Percentiles rank a stretch among this genome's conserved stretches.
These are phyloP conservation scores for Xenopus petersii DNA, from an alignment of 2,797 vertebrate genomes.

Conservation along the genomic window DNA sequence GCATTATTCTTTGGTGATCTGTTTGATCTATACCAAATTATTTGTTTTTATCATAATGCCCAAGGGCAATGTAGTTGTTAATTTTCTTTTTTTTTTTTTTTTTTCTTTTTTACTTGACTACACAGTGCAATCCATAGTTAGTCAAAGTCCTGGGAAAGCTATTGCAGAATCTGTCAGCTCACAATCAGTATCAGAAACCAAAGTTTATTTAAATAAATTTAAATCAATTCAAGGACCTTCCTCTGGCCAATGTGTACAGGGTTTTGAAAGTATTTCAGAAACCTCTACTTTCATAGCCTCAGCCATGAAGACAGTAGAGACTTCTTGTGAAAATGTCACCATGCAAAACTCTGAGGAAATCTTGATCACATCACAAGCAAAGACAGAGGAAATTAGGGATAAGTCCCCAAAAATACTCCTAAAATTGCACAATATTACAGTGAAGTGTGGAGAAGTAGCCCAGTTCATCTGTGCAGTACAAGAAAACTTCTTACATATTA, in stretches of 20 bases:
- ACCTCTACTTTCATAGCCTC: constrained; percentile 53
- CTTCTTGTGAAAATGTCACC: constrained; percentile 35
- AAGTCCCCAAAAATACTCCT: constrained; percentile 67
- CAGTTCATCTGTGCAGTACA: constrained; percentile 79
- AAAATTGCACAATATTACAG: constrained; percentile 74
- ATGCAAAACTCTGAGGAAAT: constrained; percentile 55
- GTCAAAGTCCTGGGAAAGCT: constrained; percentile 71
- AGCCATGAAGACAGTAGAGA: constrained; percentile 49
- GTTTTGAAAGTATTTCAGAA: constrained; percentile 72
- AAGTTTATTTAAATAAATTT: constrained; percentile 60
- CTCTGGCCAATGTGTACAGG: constrained; percentile 53
- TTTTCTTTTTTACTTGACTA: constrained; percentile 75
- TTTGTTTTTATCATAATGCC: constrained; percentile 57
- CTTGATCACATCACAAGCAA: constrained; percentile 44
- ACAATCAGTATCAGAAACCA: constrained; percentile 66
- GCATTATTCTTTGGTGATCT: constrained; percentile 55
- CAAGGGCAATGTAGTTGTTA: constrained; percentile 60
- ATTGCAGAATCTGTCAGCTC: constrained; percentile 67
- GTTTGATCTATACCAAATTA: constrained; percentile 57
- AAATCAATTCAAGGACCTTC: constrained; percentile 58
- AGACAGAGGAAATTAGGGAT: constrained; percentile 18
- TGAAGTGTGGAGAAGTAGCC: constrained; percentile 70
- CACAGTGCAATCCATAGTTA: constrained; percentile 81
- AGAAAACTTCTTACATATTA: constrained; percentile 67
- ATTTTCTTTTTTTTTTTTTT: constrained; percentile 56